Evolutionary conservation across 2,888 invertebrate genomes (phyloP), one percentile per base, ranked within the genome.

Genomic region (Diplazon laetatorius): DNA sequence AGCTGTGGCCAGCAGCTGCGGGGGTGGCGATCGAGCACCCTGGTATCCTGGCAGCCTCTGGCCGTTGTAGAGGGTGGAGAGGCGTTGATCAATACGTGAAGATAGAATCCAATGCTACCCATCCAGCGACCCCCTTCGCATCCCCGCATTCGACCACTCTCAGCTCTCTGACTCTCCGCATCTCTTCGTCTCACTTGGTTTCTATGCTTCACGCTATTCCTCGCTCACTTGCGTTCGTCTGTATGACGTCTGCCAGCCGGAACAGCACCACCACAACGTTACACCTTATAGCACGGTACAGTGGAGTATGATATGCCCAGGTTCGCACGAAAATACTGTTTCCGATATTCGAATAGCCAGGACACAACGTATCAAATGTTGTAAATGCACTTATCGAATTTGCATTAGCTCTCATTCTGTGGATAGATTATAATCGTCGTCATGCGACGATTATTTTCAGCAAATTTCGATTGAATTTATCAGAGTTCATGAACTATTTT

Each of bases 71-170:
- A 86, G 87, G 86, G 89, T 88, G 88, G 89, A 87, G 89, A 90
- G 90, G 90, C 91, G 90, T 91, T 91, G 91, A 91, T 91, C 91
- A 91, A 91, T 91, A 91, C 91, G 89, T 88, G 90, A 91, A 91
- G 91, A 91, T 91, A 91, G 90, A 90, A 91, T 91, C 90, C 91
- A 87, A 90, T 90, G 91, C 90, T 89, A 85, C 86, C 74, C 87
- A 87, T 86, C 87, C 87, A 86, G 85, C 87, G 86, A 86, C 59
- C 82, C 78, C 75, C 57, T 76, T 78, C 74, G 75, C 74, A 71
- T 73, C 72, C 76, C 71, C 70, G 50, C n/a, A 59, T 80, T 62
- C 76, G 63, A 73, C 66, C 55, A 72, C 72, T 55, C 78, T 73
- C 65, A 39, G 69, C 75, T 73, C 30, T 57, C 71, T 14, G 42